Evolutionary conservation across 2,888 invertebrate species (phyloP), one percentile per base, ranked within the genome.

Genomic region (Omphaloscelis lunosa): DNA sequence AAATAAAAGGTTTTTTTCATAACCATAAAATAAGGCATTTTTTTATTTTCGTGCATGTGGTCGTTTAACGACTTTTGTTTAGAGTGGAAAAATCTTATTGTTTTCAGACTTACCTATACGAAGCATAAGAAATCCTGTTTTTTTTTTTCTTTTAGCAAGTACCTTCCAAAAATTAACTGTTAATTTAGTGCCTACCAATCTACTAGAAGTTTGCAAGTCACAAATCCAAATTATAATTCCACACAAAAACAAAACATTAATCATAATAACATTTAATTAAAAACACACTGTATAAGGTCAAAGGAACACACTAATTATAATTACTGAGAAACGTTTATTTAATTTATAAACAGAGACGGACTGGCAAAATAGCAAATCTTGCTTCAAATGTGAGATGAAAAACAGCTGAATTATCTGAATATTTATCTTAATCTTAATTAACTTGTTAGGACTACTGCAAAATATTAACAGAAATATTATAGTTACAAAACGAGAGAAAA

Each of bases 271-370:
- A 66, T 79, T 75, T 70, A 85, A 79, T 79, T 78, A 86, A 77
- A 77, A 62, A 78, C 29, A 71, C 27, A 77, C 71, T 62, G 59
- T 41, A 11, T 62, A 83, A 83, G 83, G 79, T 85, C 86, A 80
- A 75, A 65, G 5, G 70, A 45, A 62, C 79, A 84, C 56, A 59
- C 70, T 79, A 63, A 80, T 80, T 82, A 58, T 29, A 83, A 79
- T 71, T 53, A 83, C 79, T 11, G 27, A 45, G 69, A 62, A 73
- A 51, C 84, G 53, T 71, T 80, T 80, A 67, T 79, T 27, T 79
- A 12, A 68, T 63, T 63, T 41, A 58, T 17, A 71, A 53, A 62
- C 15, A 59, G n/a, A n/a, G 12, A 76, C 29, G 2, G 0, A 45
- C 1, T 11, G 23, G 15, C 7, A 15, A 63, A 45, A 27, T 20